Evolutionary conservation across 2,888 invertebrate genomes (phyloP).

Genomic region (Acrobasis consociella): DNA sequence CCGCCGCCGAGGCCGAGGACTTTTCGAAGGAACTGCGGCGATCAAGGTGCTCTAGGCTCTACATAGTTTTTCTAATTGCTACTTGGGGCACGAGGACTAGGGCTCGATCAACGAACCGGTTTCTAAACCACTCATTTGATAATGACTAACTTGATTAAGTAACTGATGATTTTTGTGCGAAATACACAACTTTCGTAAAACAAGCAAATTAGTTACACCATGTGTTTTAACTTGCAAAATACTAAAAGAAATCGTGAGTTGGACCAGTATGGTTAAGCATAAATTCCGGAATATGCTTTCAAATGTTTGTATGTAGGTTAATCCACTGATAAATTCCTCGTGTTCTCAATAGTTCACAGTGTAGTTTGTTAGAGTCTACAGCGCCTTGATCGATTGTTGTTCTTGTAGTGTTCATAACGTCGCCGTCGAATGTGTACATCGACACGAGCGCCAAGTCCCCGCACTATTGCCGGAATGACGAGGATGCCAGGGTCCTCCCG

Average conservation of each 20-base stretch:
- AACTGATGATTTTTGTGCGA: constrained; percentile 11
- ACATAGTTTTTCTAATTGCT: constrained; percentile 18
- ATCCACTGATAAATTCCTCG: constrained; percentile 4
- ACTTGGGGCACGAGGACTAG: constrained; percentile 6
- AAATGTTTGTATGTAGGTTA: constrained; percentile 9
- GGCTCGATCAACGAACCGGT: constrained; percentile 10
- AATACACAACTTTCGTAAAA: constrained; percentile 16
- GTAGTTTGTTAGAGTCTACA: constrained; percentile 20
- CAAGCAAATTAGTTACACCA: constrained; percentile 14
- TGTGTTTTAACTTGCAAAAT: constrained; percentile 9
- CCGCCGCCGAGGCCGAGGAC: constrained; percentile 73
- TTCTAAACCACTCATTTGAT: not conserved
- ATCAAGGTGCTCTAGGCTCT: constrained; percentile 74
- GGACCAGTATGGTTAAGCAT: not conserved
- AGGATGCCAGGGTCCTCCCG: constrained; percentile 44
- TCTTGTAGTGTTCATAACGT: constrained; percentile 80
- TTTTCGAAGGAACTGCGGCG: constrained; percentile 82
- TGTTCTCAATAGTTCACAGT: constrained; percentile 10
- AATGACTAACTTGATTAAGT: not conserved
- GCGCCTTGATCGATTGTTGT: constrained; percentile 50
- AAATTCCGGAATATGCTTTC: not conserved
- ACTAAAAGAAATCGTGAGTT: not conserved
- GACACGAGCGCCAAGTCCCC: constrained; percentile 66
- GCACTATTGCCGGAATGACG: constrained; percentile 76
- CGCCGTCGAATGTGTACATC: constrained; percentile 81